Evolutionary conservation across 2,113 vertebrate species (phyloP).

Genomic region (Lota lota): DNA sequence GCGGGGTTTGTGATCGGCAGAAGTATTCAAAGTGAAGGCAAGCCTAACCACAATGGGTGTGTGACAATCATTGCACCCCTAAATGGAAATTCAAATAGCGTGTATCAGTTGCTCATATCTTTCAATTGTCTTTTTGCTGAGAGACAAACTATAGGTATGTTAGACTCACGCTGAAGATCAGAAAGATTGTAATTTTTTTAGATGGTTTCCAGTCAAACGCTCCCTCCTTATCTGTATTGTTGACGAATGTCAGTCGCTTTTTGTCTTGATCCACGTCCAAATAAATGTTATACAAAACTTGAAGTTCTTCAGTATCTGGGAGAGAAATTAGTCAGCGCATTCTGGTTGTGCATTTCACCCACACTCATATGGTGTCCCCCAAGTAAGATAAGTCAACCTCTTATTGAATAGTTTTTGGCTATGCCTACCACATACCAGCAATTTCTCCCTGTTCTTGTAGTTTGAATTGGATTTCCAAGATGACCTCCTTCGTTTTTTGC

Average conservation of each 20-base stretch:
- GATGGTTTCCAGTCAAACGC: background rate
- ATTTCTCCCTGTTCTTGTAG: background rate
- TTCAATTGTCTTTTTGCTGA: background rate
- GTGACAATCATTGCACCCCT: slow-evolving; percentile 53
- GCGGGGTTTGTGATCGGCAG: background rate
- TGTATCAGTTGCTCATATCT: slow-evolving; percentile 4
- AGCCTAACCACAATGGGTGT: slow-evolving; percentile 42
- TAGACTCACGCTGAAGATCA: slow-evolving; percentile 37
- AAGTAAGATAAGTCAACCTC: background rate
- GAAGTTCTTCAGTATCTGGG: slow-evolving; percentile 21
- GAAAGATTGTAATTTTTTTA: rapidly evolving
- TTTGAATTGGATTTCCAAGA: background rate
- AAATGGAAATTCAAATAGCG: background rate
- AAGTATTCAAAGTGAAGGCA: slow-evolving; percentile 21
- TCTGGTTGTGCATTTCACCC: background rate
- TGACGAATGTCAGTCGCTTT: slow-evolving; percentile 30
- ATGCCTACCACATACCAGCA: slow-evolving; percentile 20
- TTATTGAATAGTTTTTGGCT: background rate
- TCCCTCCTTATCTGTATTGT: background rate
- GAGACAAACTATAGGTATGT: background rate
- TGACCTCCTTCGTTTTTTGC: background rate
- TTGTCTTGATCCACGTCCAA: slow-evolving; percentile 37
- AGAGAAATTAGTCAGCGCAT: background rate
- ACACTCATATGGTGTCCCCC: background rate
- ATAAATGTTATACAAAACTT: slow-evolving; percentile 38